Evolutionary conservation across 2,888 invertebrate species (phyloP).

Genomic region (Blastobasis adustella): DNA sequence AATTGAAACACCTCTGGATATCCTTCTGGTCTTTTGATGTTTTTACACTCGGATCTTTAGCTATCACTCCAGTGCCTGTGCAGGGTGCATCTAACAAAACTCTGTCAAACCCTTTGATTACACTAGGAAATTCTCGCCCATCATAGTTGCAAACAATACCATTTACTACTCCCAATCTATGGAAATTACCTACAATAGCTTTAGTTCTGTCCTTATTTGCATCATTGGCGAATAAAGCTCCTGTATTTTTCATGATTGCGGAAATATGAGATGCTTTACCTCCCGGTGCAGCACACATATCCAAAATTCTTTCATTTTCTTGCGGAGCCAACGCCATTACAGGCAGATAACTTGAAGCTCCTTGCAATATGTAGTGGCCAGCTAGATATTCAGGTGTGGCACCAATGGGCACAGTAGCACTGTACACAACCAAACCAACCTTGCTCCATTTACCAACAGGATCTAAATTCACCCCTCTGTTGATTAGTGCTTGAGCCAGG

Average conservation of each 20-base stretch:
- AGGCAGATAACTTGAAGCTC: conserved; percentile 96
- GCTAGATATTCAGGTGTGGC: conserved; percentile 99
- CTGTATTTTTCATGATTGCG: conserved; percentile 98
- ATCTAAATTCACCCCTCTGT: conserved; percentile 97
- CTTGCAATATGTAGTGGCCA: conserved; percentile 97
- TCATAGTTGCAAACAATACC: conserved; percentile 92
- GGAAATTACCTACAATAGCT: conserved; percentile 96
- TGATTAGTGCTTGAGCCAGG: conserved; percentile 94
- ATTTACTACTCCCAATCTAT: conserved; percentile 96
- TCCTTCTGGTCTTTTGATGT: conserved; percentile 92
- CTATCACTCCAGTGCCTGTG: conserved; percentile 97
- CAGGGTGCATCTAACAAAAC: conserved; percentile 98
- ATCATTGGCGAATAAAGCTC: conserved; percentile 97
- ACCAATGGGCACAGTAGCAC: conserved; percentile 96
- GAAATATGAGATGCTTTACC: conserved; percentile 99
- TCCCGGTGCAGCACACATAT: conserved; percentile 99
- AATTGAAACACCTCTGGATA: conserved; percentile 91
- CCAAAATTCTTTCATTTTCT: conserved; percentile 94
- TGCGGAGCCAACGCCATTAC: conserved; percentile 98
- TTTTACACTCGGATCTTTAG: conserved; percentile 98
- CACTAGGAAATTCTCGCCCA: conserved; percentile 88
- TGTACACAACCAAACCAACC: conserved; percentile 96
- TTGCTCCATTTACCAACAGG: conserved; percentile 99
- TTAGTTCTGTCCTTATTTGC: conserved; percentile 91
- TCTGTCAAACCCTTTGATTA: conserved; percentile 95